A percentile compares a stretch with the other conserved stretches of the same genome.
Evolutionary conservation across 2,113 vertebrate species (phyloP).

Genomic region (Lathamus discolor): DNA sequence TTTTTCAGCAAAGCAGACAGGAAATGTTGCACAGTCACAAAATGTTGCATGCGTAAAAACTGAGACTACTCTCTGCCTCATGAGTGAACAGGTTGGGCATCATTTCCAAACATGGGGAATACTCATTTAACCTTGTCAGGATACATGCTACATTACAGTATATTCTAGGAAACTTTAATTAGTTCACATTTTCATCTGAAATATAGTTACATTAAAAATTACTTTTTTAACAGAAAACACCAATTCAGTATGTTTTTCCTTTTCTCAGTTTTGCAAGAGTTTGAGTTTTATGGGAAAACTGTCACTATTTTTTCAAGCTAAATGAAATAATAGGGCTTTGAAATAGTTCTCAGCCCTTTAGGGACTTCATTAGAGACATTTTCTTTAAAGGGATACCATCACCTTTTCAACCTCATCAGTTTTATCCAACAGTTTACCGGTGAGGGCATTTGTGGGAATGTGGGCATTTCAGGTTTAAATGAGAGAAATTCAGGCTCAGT

Average conservation of each 20-base stretch:
- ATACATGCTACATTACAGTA: background rate
- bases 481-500: background rate
- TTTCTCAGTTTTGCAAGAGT: background rate
- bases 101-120: background rate
- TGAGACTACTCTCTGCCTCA: background rate
- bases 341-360: background rate
- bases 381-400: background rate
- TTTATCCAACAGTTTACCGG: background rate
- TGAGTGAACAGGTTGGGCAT: background rate
- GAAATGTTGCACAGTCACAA: background rate
- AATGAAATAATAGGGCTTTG: background rate
- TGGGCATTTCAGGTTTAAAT: background rate
- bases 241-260: background rate
- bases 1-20: background rate
- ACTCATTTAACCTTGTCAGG: background rate
- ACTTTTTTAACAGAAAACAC: background rate
- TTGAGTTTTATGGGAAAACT: background rate
- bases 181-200: conserved; percentile 15
- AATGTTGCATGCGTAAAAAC: background rate
- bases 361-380: background rate
- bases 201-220: background rate
- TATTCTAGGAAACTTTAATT: background rate
- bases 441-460: background rate
- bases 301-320: background rate
- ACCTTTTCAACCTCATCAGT: background rate